Conservation (phyloP, 2,888 invertebrate genomes). For the Sminthurides aquaticus region DNA sequence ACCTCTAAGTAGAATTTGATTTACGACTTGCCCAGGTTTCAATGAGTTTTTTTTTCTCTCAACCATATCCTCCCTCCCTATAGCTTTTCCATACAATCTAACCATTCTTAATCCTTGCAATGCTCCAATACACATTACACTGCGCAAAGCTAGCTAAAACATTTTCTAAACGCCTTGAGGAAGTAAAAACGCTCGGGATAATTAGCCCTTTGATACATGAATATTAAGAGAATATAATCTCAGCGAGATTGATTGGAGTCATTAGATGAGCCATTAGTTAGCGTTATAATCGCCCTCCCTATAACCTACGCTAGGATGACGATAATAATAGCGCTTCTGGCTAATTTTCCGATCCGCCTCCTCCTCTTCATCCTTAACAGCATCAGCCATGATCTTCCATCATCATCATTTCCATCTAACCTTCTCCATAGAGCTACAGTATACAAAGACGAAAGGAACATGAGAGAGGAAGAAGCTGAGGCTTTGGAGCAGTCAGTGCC, state of each 20-base stretch:
- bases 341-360: not conserved
- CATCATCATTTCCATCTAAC: too few species aligned
- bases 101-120: too few species aligned
- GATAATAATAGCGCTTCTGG: not conserved
- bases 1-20: not conserved
- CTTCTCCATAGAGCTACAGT: too few species aligned
- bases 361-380: too few species aligned
- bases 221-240: not conserved
- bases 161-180: too few species aligned
- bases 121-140: too few species aligned
- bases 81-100: too few species aligned
- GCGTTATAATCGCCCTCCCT: not conserved
- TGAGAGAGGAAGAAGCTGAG: not conserved
- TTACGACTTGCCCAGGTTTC: too few species aligned
- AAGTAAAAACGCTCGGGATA: not conserved
- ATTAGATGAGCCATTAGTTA: not conserved
- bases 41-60: too few species aligned
- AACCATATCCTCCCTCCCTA: too few species aligned
- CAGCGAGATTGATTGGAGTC: not conserved
- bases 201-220: not conserved
- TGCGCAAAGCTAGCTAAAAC: too few species aligned
- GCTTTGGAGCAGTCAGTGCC: not conserved
- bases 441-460: too few species aligned
- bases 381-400: not conserved
- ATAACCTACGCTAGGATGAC: not conserved